Conservation (phyloP, 2,888 invertebrate species). For the Cryptosula pallasiana region DNA sequence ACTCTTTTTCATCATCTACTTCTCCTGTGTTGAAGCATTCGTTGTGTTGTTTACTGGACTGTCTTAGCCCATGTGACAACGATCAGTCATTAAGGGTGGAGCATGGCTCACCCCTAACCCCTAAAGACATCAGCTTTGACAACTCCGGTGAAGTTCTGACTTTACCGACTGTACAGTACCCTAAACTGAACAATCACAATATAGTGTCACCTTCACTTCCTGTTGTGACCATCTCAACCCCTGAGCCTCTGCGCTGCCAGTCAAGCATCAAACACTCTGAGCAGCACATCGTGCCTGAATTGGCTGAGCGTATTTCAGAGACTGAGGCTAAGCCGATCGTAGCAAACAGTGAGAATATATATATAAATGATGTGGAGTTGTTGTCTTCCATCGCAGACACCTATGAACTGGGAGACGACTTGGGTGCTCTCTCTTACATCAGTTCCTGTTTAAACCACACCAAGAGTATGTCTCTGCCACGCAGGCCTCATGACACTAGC, state of each 20-base stretch:
- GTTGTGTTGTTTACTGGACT: not conserved
- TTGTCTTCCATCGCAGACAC: conserved; percentile 12
- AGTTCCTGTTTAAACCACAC: not conserved
- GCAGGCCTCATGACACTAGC: not conserved
- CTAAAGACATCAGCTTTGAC: not conserved
- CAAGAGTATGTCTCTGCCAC: not conserved
- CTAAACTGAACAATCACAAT: not conserved
- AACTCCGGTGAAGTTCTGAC: not conserved
- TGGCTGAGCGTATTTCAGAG: not conserved
- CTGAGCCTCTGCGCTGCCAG: not conserved
- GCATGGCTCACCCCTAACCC: not conserved
- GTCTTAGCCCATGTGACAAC: not conserved
- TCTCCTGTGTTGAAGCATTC: not conserved
- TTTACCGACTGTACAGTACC: not conserved
- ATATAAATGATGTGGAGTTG: conserved; percentile 10
- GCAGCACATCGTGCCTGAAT: not conserved
- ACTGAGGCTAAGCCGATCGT: not conserved
- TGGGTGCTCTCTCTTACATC: not conserved
- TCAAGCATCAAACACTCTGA: not conserved
- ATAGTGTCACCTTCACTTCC: not conserved
- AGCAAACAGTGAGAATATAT: not conserved
- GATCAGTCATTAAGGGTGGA: not conserved
- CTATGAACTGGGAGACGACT: not conserved
- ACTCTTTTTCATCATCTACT: not conserved
- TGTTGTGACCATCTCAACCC: not conserved